Conservation (phyloP, 1,140 invertebrate genomes). For the Drosophila quadrilineata region DNA sequence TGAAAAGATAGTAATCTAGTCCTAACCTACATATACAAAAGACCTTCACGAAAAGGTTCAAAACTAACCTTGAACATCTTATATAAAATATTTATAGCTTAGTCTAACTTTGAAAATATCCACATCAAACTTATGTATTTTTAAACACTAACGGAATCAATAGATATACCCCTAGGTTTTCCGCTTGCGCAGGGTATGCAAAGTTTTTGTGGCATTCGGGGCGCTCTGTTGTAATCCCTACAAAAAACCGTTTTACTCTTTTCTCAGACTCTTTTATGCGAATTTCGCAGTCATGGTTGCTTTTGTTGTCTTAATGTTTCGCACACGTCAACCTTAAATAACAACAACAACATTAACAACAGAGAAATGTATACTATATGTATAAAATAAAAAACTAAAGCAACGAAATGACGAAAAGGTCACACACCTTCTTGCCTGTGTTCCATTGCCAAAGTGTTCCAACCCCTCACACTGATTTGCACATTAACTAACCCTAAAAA, state of each 20-base stretch:
- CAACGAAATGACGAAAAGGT: conserved; percentile 50
- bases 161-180: too few relatives aligned
- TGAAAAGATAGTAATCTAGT: too few relatives aligned
- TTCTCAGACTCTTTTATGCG: conserved; percentile 70
- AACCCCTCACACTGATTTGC: conserved; percentile 36
- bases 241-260: conserved; percentile 50
- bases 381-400: too few relatives aligned
- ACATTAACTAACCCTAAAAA: conserved; percentile 29
- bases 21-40: too few relatives aligned
- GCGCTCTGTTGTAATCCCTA: conserved; percentile 53
- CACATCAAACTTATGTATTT: too few relatives aligned
- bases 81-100: too few relatives aligned
- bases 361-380: conserved; percentile 12
- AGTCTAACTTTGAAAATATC: too few relatives aligned
- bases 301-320: conserved; percentile 63
- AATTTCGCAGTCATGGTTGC: conserved; percentile 43
- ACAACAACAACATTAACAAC: conserved; percentile 12
- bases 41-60: too few relatives aligned
- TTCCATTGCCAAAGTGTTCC: conserved; percentile 29
- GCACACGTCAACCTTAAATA: conserved; percentile 69
- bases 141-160: too few relatives aligned
- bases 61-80: too few relatives aligned
- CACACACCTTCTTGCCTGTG: conserved; percentile 57
- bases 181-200: conserved; percentile 7
- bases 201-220: conserved; percentile 9